Conservation (phyloP, 2,797 vertebrate species). For the Cynopterus sphinx region DNA sequence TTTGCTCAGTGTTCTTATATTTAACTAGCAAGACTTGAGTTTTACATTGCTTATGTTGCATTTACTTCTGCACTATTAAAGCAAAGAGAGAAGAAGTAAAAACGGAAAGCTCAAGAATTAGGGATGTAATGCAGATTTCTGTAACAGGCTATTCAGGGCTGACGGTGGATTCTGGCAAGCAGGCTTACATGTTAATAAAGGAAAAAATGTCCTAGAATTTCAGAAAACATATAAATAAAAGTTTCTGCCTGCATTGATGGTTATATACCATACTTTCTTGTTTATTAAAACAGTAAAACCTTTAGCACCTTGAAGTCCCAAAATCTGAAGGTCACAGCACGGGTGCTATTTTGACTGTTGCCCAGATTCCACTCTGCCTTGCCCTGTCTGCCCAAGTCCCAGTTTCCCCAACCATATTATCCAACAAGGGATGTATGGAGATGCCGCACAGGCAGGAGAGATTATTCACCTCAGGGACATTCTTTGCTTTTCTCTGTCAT, state of each 20-base stretch:
- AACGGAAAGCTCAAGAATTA: conserved; percentile 51
- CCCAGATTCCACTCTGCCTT: conserved; percentile 53
- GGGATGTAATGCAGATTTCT: conserved; percentile 66
- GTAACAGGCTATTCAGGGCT: conserved; percentile 60
- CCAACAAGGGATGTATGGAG: conserved; percentile 14
- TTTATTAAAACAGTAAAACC: conserved; percentile 77
- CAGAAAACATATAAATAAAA: conserved; percentile 79
- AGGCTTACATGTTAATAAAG: conserved; percentile 71
- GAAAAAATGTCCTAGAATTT: conserved; percentile 73
- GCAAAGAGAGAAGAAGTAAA: conserved; percentile 63
- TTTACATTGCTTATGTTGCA: conserved; percentile 78
- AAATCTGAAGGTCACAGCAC: conserved; percentile 52
- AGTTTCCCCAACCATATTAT: conserved; percentile 23
- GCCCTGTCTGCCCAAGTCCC: conserved; percentile 54
- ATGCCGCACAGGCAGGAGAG: not conserved
- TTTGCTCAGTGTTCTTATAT: conserved; percentile 78
- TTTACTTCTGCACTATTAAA: conserved; percentile 76
- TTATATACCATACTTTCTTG: conserved; percentile 66
- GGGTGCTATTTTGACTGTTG: conserved; percentile 70
- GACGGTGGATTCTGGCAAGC: conserved; percentile 58
- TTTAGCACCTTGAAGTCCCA: conserved; percentile 40
- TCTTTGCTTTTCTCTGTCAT: not conserved
- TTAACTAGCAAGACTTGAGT: conserved; percentile 76
- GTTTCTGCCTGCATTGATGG: conserved; percentile 75
- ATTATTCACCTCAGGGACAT: not conserved